A percentile compares a stretch with the other conserved stretches of the same genome.
Conservation (phyloP, 1,140 invertebrate species). For the Apis dorsata region DNA sequence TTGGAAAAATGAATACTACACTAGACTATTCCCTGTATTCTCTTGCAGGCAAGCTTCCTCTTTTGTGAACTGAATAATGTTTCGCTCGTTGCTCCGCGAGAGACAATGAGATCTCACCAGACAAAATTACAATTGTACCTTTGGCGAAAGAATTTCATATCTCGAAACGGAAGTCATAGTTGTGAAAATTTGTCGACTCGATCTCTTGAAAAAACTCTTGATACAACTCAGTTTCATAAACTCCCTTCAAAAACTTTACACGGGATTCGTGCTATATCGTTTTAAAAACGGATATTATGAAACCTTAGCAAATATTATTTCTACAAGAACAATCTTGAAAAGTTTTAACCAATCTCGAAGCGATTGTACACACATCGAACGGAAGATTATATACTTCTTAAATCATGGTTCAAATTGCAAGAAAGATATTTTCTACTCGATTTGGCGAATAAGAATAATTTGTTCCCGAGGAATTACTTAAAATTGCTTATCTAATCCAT, state of each 20-base stretch:
- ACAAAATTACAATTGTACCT: conserved; percentile 1
- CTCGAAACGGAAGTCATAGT: background rate
- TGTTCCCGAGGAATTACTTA: no score
- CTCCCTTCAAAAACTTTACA: background rate
- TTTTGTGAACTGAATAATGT: background rate
- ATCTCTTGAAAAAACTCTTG: background rate
- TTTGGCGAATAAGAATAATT: no score
- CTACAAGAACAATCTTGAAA: no score
- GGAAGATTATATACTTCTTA: no score
- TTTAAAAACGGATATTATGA: background rate
- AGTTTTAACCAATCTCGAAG: no score
- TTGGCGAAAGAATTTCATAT: background rate
- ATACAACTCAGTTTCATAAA: no score
- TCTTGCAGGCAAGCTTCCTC: background rate
- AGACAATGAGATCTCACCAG: background rate
- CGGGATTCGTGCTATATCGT: background rate
- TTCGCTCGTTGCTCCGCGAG: background rate
- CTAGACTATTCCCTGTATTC: background rate
- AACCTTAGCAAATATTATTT: no score
- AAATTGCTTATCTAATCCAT: no score
- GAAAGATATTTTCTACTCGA: no score
- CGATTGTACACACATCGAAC: no score
- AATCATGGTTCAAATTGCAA: no score
- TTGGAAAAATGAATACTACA: background rate
- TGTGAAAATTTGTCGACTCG: background rate